Percentiles rank a stretch among this genome's conserved stretches.
phyloP scores from a whole-genome alignment of 2,113 vertebrate species.

The Pseudolaguvia tuberculata region DNA sequence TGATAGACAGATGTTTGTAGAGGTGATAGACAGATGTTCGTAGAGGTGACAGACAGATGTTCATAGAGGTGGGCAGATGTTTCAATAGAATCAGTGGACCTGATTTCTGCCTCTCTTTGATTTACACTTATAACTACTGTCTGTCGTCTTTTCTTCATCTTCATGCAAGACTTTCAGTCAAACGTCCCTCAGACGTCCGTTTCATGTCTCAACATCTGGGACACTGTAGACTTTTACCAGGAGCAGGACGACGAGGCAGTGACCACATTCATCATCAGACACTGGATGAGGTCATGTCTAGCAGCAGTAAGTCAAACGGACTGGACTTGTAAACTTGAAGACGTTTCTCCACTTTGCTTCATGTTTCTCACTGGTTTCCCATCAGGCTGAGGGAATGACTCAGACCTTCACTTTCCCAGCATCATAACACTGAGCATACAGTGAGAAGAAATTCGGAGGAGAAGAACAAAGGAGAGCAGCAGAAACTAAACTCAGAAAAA shows the following conservation, averaged over 20 bases:
- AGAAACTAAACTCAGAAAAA: no score
- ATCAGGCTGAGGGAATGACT: background rate
- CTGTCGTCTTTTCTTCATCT: background rate
- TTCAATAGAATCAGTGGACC: background rate
- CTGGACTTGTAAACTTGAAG: constrained; percentile 23
- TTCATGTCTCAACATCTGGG: background rate
- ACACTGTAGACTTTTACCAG: constrained; percentile 14
- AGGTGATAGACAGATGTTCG: no score
- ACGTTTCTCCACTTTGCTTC: background rate
- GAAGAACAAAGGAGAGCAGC: background rate
- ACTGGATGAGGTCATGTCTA: constrained; percentile 28
- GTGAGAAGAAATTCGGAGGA: background rate
- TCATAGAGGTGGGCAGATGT: no score
- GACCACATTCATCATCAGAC: constrained; percentile 25
- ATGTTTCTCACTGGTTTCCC: constrained; percentile 5
- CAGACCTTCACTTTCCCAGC: background rate
- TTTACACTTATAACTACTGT: background rate
- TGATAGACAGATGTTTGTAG: no score
- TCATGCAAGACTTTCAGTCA: background rate
- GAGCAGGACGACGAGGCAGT: constrained; percentile 2
- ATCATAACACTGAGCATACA: background rate
- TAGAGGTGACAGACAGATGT: no score
- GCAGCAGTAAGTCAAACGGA: constrained; percentile 16
- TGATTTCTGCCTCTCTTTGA: no score
- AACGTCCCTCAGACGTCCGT: background rate